Evolutionary conservation across 2,113 vertebrate species (phyloP), one percentile per base, ranked within the genome.

Genomic region (Fulica atra): DNA sequence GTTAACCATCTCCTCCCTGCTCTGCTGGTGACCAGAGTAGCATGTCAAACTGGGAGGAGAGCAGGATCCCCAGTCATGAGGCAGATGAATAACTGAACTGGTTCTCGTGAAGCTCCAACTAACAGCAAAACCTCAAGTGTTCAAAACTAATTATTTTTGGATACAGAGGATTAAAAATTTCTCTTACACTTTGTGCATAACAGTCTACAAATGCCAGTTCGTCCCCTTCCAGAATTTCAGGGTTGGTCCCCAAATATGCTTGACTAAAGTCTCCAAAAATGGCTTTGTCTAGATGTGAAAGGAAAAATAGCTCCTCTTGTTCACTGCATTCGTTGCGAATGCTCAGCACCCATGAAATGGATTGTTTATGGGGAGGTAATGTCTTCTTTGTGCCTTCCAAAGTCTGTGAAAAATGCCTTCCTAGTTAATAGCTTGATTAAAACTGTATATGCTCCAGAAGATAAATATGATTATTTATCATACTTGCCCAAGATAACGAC

Each of bases 381-480:
- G 74, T 86, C 94, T 89, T 91, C 91, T 95, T 96, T 96, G 81
- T 94, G 96, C 92, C 95, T 97, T 97, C 92, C 86, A 94, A 97
- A 96, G 50, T 85, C 93, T 96, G 76, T 97, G 95, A 98, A 97
- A 96, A 97, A 96, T 96, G 63, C 96, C 91, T 97, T 97, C 92
- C 92, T 96, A 88, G 90, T 95, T 97, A 97, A 97, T 84, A 95
- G 89, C 82, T 93, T 97, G 97, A 97, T 97, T 98, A 97, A 96
- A 98, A 94, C 94, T 96, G 91, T 94, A 92, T 96, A 95, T 95
- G 87, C 89, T 97, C 81, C 83, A 89, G 95, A 96, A 97, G 91
- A 97, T 94, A 96, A 95, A 97, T 96, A 96, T 82, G 91, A 98
- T 97, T 98, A 94, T 97, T 95, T 98, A 89, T 96, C 89, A 97